These are phyloP conservation scores for Ceratina calcarata DNA, from an alignment of 1,140 invertebrate species.

Conservation along the genomic window DNA sequence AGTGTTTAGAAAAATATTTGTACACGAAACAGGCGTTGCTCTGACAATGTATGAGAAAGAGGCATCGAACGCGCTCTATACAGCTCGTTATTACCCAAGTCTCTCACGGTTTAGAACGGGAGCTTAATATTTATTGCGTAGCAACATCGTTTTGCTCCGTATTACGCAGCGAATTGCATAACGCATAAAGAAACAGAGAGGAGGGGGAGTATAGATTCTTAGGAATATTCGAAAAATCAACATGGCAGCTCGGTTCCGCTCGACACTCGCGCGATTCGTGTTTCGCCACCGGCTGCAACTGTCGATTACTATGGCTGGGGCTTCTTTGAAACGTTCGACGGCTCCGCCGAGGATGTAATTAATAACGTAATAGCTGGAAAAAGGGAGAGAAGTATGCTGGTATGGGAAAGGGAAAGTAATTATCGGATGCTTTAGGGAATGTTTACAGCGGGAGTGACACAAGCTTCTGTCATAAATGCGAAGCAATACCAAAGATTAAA, in stretches of 20 bases:
- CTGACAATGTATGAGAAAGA: constrained; percentile 46
- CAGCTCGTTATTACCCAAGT: constrained; percentile 6
- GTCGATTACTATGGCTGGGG: not conserved
- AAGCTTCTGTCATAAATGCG: not conserved
- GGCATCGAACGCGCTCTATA: constrained; percentile 13
- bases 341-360: constrained; percentile 21
- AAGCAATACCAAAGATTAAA: too few species aligned
- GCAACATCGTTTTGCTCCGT: constrained; percentile 31
- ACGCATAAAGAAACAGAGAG: not conserved
- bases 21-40: not conserved
- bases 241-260: not conserved
- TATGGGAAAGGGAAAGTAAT: constrained; percentile 4
- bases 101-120: constrained; percentile 19
- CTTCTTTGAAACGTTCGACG: not conserved
- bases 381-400: not conserved
- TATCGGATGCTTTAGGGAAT: constrained; percentile 24
- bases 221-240: not conserved
- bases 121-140: constrained; percentile 46
- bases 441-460: not conserved
- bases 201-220: not conserved
- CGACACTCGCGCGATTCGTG: not conserved
- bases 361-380: constrained; percentile 26
- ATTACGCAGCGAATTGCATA: not conserved
- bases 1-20: not conserved
- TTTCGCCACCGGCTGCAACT: constrained; percentile 20